Base-by-base conservation (phyloP, 2,888 invertebrate species). In the Zygogramma bicolorata region DNA sequence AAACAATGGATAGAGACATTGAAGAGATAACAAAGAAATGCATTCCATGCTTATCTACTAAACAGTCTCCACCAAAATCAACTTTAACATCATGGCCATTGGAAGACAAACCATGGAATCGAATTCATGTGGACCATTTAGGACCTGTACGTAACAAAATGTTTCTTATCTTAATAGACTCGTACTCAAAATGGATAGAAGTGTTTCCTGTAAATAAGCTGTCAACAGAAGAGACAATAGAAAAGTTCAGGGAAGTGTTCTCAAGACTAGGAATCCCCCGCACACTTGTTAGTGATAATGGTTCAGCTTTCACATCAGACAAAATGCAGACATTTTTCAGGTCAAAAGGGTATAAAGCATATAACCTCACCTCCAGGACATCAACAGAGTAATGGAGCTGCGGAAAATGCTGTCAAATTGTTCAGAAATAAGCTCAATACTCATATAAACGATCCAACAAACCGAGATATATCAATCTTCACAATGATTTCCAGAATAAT, bases 1-100 rank as follows among this genome's bases (percentile, higher is more conserved):
- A 76, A 38, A 63, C 60, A n/a, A 62, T 78, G 20, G 75, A 78
- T 49, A 34, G 46, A 25, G 66, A 76, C n/a, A 75, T 76, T 1
- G 74, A 76, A 62, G 49, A 66, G 15, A 40, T 25, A 15, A 18
- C 67, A 20, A 58, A 65, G 27, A 20, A 29, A 2, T 77, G 77
- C 62, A 49, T 58, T n/a, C 15, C 62, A 15, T 79, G 63, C 42
- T 31, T 67, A n/a, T n/a, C 25, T 3, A 58, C 10, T 27, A 58
- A 18, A 58, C n/a, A 58, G 25, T 13, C 25, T 13, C 27, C 57
- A 27, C 13, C 22, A 42, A 34, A 46, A 22, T 27, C 53, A 20
- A 60, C 13, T 15, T 61, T 27, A 40, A 46, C 34, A 34, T 4
- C 34, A 5, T 34, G 34, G 34, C 34, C 34, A 8, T 34, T 34